Conservation (phyloP, 2,888 invertebrate genomes). For the Hyalella azteca region DNA sequence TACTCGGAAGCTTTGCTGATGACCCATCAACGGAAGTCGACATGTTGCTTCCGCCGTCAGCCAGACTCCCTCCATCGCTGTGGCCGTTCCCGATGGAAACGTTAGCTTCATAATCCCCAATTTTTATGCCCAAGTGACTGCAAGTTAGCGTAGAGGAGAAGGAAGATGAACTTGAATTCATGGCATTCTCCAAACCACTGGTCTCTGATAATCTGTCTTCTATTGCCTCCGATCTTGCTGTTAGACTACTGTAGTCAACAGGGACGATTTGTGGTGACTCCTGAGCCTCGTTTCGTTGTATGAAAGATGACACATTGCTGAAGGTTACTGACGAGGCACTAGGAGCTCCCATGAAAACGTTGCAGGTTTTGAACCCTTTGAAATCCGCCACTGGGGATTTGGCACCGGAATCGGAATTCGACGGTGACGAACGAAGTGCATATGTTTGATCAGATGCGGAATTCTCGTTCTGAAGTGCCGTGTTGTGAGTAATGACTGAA, state of each 20-base stretch:
- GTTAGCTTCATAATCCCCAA: conserved; percentile 7
- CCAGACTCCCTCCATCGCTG: background rate
- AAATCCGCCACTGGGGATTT: conserved; percentile 14
- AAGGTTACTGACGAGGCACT: background rate
- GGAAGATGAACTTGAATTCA: background rate
- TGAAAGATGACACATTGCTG: background rate
- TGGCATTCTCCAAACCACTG: background rate
- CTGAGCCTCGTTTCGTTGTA: background rate
- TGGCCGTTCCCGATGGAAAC: background rate
- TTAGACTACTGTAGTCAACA: conserved; percentile 6
- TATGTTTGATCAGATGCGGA: background rate
- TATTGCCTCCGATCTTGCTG: background rate
- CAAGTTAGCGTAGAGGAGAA: background rate
- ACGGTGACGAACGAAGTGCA: background rate
- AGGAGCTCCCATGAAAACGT: conserved; percentile 26
- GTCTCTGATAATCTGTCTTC: background rate
- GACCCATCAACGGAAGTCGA: background rate
- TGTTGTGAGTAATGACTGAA: background rate
- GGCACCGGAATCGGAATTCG: background rate
- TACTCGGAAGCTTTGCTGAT: conserved; percentile 50
- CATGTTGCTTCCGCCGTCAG: background rate
- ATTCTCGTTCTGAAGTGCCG: background rate
- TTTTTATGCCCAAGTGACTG: background rate
- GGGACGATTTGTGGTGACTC: background rate
- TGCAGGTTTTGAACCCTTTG: conserved; percentile 23